Conservation (phyloP, 2,888 invertebrate genomes). For the Exephanes ischioxanthus region DNA sequence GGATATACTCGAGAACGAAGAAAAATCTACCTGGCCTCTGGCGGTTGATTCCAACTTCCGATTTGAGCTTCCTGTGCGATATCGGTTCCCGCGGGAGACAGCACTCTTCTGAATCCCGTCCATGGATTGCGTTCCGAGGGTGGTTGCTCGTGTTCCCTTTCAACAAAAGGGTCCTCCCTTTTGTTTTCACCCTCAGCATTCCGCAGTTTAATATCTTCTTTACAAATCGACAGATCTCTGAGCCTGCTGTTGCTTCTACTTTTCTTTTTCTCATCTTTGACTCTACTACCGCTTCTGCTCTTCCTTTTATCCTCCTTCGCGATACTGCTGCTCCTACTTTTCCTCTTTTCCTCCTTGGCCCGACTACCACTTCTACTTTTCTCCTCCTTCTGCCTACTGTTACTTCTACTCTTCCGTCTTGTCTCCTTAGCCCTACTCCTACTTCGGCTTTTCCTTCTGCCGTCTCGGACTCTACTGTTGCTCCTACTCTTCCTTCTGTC, state of each 20-base stretch:
- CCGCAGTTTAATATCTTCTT: conserved; percentile 65
- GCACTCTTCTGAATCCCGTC: conserved; percentile 75
- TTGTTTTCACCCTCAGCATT: conserved; percentile 67
- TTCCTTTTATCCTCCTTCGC: conserved; percentile 64
- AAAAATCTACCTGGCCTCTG: conserved; percentile 74
- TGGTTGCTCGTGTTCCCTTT: conserved; percentile 57
- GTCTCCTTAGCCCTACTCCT: background rate
- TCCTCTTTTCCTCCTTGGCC: conserved; percentile 37
- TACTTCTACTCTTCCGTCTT: background rate
- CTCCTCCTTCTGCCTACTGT: background rate
- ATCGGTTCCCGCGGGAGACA: conserved; percentile 68
- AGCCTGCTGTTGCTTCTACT: conserved; percentile 62
- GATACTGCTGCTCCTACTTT: conserved; percentile 25
- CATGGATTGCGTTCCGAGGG: conserved; percentile 76
- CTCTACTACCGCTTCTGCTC: conserved; percentile 65
- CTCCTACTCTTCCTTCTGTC: conserved; percentile 47
- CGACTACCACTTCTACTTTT: conserved; percentile 18
- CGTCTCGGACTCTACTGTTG: conserved; percentile 50
- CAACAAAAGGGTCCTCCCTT: no score
- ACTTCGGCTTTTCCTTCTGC: conserved; percentile 2
- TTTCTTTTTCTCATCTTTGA: conserved; percentile 71
- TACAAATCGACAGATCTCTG: conserved; percentile 60
- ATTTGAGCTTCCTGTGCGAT: conserved; percentile 8
- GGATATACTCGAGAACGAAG: background rate
- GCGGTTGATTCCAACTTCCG: conserved; percentile 71